These are phyloP conservation scores for Sebastes umbrosus DNA, from an alignment of 2,797 vertebrate species.

Conservation along the genomic window DNA sequence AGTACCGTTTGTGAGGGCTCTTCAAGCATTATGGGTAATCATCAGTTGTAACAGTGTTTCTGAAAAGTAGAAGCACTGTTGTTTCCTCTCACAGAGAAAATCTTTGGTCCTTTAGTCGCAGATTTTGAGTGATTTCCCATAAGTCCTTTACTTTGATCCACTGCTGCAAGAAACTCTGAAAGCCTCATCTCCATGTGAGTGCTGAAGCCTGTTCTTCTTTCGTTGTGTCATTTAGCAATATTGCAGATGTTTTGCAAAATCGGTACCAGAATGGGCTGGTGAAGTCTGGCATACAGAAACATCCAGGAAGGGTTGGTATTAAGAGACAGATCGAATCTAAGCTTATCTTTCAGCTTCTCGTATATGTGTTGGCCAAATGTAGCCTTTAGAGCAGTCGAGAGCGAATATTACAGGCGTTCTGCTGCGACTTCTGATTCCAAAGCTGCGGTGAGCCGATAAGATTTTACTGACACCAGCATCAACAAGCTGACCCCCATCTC, in stretches of 20 bases:
- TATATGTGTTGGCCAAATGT: background rate
- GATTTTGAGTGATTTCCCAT: conserved; percentile 16
- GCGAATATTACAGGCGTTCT: conserved; percentile 34
- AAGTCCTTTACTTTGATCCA: conserved; percentile 23
- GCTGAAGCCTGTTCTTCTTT: background rate
- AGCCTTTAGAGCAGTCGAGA: background rate
- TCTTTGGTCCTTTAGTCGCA: background rate
- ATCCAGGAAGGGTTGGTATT: background rate
- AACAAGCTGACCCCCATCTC: conserved; percentile 55
- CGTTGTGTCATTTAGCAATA: background rate
- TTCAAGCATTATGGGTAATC: conserved; percentile 4
- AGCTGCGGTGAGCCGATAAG: conserved; percentile 61
- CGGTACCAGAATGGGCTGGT: background rate
- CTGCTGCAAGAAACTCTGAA: background rate
- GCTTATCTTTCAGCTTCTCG: conserved; percentile 1
- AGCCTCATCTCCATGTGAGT: conserved; percentile 4
- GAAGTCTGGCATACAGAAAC: background rate
- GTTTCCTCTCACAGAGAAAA: background rate
- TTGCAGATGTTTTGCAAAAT: background rate
- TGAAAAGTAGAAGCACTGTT: background rate
- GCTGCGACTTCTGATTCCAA: conserved; percentile 26
- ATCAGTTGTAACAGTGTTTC: background rate
- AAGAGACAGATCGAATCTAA: background rate
- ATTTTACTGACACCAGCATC: conserved; percentile 59
- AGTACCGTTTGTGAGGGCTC: background rate